A percentile compares a stretch with the other conserved stretches of the same genome.
Conservation (phyloP, 1,140 invertebrate species). For the Episyrphus balteatus region DNA sequence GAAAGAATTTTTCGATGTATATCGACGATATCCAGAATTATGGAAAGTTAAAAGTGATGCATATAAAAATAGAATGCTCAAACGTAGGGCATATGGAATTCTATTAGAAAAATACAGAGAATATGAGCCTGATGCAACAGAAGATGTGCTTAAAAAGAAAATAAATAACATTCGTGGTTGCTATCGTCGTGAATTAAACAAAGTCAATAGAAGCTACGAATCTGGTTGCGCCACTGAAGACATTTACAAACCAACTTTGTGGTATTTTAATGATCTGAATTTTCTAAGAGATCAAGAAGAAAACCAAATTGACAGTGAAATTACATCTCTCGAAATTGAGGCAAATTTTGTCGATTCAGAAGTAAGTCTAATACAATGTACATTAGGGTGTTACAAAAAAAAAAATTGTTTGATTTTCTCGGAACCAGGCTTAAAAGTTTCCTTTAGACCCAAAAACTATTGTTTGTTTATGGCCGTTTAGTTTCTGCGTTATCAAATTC, state of each 20-base stretch:
- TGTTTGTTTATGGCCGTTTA: too few species aligned
- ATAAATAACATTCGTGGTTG: constrained; percentile 24
- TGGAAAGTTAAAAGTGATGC: constrained; percentile 13
- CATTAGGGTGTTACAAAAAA: too few species aligned
- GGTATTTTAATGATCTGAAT: constrained; percentile 21
- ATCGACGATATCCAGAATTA: constrained; percentile 21
- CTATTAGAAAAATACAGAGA: constrained; percentile 8
- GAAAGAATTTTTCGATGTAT: constrained; percentile 16
- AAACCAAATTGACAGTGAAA: too few species aligned
- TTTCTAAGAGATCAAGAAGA: constrained; percentile 17
- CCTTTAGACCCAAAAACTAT: too few species aligned
- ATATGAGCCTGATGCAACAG: constrained; percentile 10
- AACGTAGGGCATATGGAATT: constrained; percentile 9
- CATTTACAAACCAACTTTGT: constrained; percentile 11
- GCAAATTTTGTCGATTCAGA: too few species aligned
- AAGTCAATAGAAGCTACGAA: constrained; percentile 10
- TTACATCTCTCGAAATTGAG: too few species aligned
- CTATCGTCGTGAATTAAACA: constrained; percentile 19
- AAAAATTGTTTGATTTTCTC: too few species aligned
- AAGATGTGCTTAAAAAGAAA: constrained; percentile 17
- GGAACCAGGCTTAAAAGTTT: too few species aligned
- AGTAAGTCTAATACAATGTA: too few species aligned
- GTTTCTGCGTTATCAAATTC: too few species aligned
- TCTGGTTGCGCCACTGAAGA: not conserved
- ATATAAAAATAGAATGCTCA: constrained; percentile 16